Conservation (phyloP, 1,140 invertebrate species). For the Meloidogyne floridensis region DNA sequence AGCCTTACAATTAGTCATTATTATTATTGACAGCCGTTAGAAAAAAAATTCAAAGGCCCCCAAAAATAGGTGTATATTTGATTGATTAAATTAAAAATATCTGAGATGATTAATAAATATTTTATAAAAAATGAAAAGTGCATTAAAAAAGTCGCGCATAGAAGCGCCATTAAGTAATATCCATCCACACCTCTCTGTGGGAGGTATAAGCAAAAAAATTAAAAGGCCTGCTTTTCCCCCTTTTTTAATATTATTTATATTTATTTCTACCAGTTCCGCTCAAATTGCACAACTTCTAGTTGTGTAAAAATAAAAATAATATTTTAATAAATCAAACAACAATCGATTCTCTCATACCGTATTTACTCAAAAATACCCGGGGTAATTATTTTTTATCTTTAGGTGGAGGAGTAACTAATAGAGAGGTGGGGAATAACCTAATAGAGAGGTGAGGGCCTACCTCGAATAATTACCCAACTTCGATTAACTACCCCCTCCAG, state of each 20-base stretch:
- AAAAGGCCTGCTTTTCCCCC: neutral
- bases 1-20: no score
- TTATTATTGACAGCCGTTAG: no score
- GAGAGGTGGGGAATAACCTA: no score
- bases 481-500: no score
- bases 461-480: no score
- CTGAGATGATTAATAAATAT: neutral
- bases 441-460: no score
- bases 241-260: neutral
- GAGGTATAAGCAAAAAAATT: conserved; percentile 5
- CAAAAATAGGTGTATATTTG: neutral
- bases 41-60: neutral
- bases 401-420: no score
- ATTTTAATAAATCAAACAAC: neutral
- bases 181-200: neutral
- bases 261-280: conserved; percentile 8
- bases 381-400: no score
- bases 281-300: conserved; percentile 3
- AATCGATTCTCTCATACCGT: neutral
- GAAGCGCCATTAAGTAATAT: no score
- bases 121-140: neutral
- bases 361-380: no score
- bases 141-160: neutral
- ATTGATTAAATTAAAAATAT: neutral
- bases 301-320: neutral